Base-by-base conservation (phyloP, 2,888 invertebrate species). In the Ornithoptera priamus region DNA sequence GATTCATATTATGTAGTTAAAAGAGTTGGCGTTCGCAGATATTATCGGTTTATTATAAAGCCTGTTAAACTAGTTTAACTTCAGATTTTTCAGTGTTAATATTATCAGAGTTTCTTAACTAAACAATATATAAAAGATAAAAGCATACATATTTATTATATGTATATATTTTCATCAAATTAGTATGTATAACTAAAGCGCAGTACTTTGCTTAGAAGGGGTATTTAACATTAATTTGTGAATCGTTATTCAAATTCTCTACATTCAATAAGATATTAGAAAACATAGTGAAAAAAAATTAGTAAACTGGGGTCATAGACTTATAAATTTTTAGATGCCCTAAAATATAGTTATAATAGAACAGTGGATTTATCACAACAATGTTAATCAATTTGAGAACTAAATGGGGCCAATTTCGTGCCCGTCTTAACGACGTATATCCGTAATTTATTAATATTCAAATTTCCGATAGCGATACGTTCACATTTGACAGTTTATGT, bases 341-440 rank as follows among this genome's bases (percentile, higher is more conserved):
- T 70, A 39, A 67, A 67, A 60, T 59, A 42, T 70, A 70, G 70
- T 56, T 67, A 64, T 56, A 67, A 70, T 70, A 67, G 67, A 64
- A 59, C 53, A 70, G 62, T 62, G 50, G 30, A 70, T 70, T 62
- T 66, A 50, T 59, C 59, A 24, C 58, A 59, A 63, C 58, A 50
- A 63, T 59, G 22, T 62, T 70, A 62, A 66, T 65, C 66, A 42
- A 64, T 70, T 67, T 53, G 67, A 60, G 42, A 70, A 67, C 56
- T 67, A 67, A 70, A 60, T 67, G 70, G 70, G 70, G 70, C 70
- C 70, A 70, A 70, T 70, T 63, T 67, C 57, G 70, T 70, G 70
- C 63, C 70, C 70, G 60, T 59, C 24, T 64, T 53, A 46, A 56
- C 63, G 63, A 67, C 53, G 15, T 67, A 60, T 63, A n/a, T 70